These are phyloP conservation scores for Homarus gammarus DNA, from an alignment of 2,888 invertebrate species.

Conservation along the genomic window DNA sequence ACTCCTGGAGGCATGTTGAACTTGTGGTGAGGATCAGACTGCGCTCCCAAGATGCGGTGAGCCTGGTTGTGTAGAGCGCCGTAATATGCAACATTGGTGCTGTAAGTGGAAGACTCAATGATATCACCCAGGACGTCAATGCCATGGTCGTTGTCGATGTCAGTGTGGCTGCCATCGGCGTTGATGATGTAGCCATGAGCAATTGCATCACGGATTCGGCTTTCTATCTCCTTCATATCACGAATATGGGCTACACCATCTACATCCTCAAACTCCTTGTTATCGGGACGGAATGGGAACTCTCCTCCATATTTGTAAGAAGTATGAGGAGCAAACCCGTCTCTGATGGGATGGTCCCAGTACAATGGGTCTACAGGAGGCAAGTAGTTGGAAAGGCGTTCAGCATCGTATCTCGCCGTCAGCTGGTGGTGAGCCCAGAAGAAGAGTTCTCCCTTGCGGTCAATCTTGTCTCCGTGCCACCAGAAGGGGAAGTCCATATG, in stretches of 20 bases:
- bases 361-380: conserved; percentile 76
- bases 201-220: conserved; percentile 83
- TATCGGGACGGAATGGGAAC: conserved; percentile 78
- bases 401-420: conserved; percentile 82
- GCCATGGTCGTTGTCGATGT: conserved; percentile 76
- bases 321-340: conserved; percentile 83
- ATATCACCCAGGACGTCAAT: conserved; percentile 77
- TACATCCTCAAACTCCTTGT: conserved; percentile 77
- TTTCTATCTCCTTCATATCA: conserved; percentile 80
- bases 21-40: conserved; percentile 79
- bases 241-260: conserved; percentile 76
- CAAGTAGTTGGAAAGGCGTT: conserved; percentile 77
- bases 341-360: conserved; percentile 77
- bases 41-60: conserved; percentile 60
- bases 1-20: conserved; percentile 78
- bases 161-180: conserved; percentile 65
- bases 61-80: conserved; percentile 66
- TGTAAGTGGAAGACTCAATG: conserved; percentile 77
- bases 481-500: conserved; percentile 84
- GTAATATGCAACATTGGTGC: conserved; percentile 76
- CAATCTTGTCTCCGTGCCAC: conserved; percentile 79
- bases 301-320: conserved; percentile 84
- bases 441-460: conserved; percentile 78
- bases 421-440: conserved; percentile 78
- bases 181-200: conserved; percentile 81